Percentiles rank a stretch among this genome's conserved stretches.
phyloP scores from a whole-genome alignment of 2,797 vertebrate genomes.

The Ambastaia sidthimunki region DNA sequence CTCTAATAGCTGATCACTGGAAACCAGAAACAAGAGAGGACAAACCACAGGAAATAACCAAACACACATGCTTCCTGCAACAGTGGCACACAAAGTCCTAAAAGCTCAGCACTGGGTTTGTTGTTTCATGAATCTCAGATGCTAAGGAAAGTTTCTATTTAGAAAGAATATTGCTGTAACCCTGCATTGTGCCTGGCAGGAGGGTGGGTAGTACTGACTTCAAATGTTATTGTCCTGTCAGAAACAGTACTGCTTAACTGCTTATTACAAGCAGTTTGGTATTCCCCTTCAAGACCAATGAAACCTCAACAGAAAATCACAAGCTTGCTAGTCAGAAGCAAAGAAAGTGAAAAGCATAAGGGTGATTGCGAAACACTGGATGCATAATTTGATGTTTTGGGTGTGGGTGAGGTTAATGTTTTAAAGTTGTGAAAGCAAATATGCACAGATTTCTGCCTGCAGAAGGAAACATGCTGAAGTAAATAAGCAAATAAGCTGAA shows the following conservation, averaged over 20 bases:
- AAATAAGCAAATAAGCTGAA: not conserved
- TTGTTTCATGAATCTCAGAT: constrained; percentile 40
- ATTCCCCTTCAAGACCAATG: constrained; percentile 47
- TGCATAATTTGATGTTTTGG: constrained; percentile 40
- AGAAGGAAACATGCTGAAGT: not conserved
- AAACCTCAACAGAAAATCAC: constrained; percentile 33
- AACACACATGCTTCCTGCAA: constrained; percentile 66
- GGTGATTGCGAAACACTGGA: constrained; percentile 30
- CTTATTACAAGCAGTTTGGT: constrained; percentile 69
- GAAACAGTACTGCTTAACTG: constrained; percentile 38
- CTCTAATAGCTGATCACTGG: constrained; percentile 58
- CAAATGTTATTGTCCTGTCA: constrained; percentile 41
- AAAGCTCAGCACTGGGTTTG: constrained; percentile 68
- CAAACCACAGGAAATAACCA: constrained; percentile 57
- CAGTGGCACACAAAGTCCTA: constrained; percentile 60
- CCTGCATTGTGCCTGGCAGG: constrained; percentile 42
- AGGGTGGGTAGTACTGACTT: constrained; percentile 38
- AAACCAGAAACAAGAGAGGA: constrained; percentile 45
- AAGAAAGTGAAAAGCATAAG: constrained; percentile 4
- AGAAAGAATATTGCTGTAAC: not conserved
- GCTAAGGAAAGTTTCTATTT: not conserved
- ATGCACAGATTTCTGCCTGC: not conserved
- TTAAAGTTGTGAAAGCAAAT: constrained; percentile 4
- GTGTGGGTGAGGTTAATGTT: constrained; percentile 51
- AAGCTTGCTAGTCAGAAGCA: not conserved